Evolutionary conservation across 2,113 vertebrate species (phyloP).

Genomic region (Herpailurus yagouaroundi): DNA sequence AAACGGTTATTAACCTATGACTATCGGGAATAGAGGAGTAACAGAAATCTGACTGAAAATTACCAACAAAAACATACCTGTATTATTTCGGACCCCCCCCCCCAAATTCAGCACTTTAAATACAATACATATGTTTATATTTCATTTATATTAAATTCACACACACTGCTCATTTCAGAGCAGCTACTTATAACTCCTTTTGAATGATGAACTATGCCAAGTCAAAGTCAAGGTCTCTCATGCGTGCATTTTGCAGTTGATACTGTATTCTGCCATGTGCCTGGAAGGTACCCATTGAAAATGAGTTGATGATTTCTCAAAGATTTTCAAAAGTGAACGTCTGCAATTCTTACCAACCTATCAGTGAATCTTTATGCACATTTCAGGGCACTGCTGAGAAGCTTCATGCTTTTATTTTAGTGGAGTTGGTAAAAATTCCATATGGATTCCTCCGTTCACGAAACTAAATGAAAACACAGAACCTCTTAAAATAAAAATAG

Average conservation of each 20-base stretch:
- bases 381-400: neutral
- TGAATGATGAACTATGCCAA: neutral
- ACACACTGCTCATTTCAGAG: neutral
- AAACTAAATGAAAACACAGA: conserved; percentile 78
- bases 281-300: neutral
- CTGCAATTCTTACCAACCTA: neutral
- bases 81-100: neutral
- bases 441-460: conserved; percentile 68
- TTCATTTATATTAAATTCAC: conserved; percentile 18
- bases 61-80: neutral
- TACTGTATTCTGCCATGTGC: neutral
- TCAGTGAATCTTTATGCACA: neutral
- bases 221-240: neutral
- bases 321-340: neutral
- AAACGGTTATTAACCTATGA: neutral
- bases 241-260: neutral
- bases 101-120: neutral
- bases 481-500: conserved; percentile 78
- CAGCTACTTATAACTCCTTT: neutral
- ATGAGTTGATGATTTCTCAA: neutral
- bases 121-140: neutral
- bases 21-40: neutral
- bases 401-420: conserved; percentile 45
- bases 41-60: neutral
- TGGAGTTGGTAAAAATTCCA: conserved; percentile 61